phyloP scores from a whole-genome alignment of 2,888 invertebrate species.

The Chaetogeoica ovagalla region DNA sequence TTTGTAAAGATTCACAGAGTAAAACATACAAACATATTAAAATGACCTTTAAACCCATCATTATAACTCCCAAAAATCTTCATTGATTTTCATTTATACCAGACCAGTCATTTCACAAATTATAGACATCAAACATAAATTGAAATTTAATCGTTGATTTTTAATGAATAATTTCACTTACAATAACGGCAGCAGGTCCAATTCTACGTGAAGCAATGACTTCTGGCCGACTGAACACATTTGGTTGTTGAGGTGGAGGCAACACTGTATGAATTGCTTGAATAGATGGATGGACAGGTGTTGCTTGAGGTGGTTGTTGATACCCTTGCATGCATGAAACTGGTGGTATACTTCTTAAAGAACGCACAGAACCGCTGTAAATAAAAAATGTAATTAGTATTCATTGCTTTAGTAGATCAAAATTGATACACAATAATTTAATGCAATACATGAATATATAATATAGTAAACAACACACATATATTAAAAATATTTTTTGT shows the following conservation, averaged over 20 bases:
- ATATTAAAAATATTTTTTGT: too few relatives aligned
- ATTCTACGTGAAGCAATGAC: slow-evolving; percentile 56
- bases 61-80: too few relatives aligned
- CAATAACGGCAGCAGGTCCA: slow-evolving; percentile 53
- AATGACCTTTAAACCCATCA: too few relatives aligned
- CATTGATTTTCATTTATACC: too few relatives aligned
- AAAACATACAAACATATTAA: too few relatives aligned
- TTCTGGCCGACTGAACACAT: slow-evolving; percentile 62
- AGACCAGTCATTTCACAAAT: too few relatives aligned
- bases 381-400: not conserved
- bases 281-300: slow-evolving; percentile 54
- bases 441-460: not conserved
- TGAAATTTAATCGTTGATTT: not conserved
- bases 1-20: too few relatives aligned
- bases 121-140: not conserved
- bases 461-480: not conserved
- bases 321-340: slow-evolving; percentile 48
- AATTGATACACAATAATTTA: not conserved
- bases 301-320: slow-evolving; percentile 51
- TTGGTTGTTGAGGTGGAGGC: slow-evolving; percentile 60
- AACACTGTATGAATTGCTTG: slow-evolving; percentile 58
- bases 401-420: not conserved
- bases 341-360: slow-evolving; percentile 49
- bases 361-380: slow-evolving; percentile 32
- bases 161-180: slow-evolving; percentile 17